Evolutionary conservation across 2,888 invertebrate species (phyloP), one percentile per base, ranked within the genome.

Genomic region (Nomada lathburiana): DNA sequence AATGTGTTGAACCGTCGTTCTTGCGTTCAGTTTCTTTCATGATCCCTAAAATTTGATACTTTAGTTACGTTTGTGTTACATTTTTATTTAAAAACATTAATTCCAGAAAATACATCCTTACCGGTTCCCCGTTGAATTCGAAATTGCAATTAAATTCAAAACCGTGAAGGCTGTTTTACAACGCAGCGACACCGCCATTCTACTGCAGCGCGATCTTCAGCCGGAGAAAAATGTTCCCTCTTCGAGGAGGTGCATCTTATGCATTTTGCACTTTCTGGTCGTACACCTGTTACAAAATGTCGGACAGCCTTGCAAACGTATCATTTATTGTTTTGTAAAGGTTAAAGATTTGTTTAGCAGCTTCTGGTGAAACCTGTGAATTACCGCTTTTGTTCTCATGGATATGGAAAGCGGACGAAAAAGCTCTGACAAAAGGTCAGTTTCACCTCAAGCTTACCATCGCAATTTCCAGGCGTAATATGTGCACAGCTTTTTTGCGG

Each of bases 371-470:
- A 23, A 3, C 2, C 23, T 36, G 10, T 13, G 18, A 29, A 11
- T 20, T 59, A 5, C 23, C 20, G 9, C 1, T 1, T 42, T 20
- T 26, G 4, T 60, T 50, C 68, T 53, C 23, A 90, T 89, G 89
- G 89, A 91, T 70, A 75, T 90, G 29, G 86, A 75, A 57, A 86
- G 53, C 64, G 75, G 84, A 29, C 85, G 80, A 52, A 89, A 89
- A 81, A 87, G 76, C 83, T 86, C 85, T 10, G 90, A 89, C 23
- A 91, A 88, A 76, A 89, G 90, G 90, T 90, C 76, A 79, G 76
- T 47, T 53, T 18, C 20, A 20, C 47, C 52, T 23, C 11, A 2
- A n/a, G 11, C 13, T 42, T 7, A 7, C 0, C 36, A 67, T 53
- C 60, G 10, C 11, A 13, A 5, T 20, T 20, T 57, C 2, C 57